A percentile compares a stretch with the other conserved stretches of the same genome.
phyloP scores from a whole-genome alignment of 2,113 vertebrate genomes.

The Oryzias celebensis region DNA sequence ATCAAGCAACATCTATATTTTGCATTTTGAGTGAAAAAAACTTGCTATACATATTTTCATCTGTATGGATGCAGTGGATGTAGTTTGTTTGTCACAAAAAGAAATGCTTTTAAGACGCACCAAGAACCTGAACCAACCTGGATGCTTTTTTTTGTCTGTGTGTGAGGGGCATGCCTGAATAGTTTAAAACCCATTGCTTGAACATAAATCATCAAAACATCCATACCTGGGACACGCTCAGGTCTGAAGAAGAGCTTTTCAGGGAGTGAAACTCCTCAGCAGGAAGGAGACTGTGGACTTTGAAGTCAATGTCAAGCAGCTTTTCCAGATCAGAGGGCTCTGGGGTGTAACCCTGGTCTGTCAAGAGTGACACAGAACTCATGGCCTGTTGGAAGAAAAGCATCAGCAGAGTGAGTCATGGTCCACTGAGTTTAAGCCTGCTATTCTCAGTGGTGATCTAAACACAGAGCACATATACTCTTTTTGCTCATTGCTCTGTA shows the following conservation, averaged over 20 bases:
- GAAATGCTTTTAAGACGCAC: too few species aligned
- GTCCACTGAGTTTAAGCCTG: neutral
- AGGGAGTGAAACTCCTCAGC: conserved; percentile 43
- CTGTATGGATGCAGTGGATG: too few species aligned
- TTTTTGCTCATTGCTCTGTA: neutral
- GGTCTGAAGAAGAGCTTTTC: conserved; percentile 54
- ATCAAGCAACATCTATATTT: too few species aligned
- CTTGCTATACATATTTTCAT: too few species aligned
- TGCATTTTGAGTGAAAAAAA: too few species aligned
- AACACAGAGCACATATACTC: conserved; percentile 17
- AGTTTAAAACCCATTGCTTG: conserved; percentile 16
- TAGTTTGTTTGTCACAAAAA: too few species aligned
- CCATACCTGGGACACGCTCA: conserved; percentile 62
- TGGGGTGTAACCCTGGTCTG: conserved; percentile 82
- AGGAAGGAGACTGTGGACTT: conserved; percentile 77
- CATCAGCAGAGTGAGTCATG: conserved; percentile 16
- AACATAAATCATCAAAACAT: conserved; percentile 1
- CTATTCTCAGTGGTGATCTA: conserved; percentile 23
- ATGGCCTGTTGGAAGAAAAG: conserved; percentile 69
- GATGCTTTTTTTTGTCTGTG: too few species aligned
- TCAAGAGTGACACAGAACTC: conserved; percentile 60
- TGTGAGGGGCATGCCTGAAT: neutral
- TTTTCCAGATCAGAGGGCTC: conserved; percentile 75
- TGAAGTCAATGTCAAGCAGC: conserved; percentile 82
- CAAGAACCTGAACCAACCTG: too few species aligned